Base-by-base conservation (phyloP, 2,888 invertebrate genomes). In the Eledona agricola region DNA sequence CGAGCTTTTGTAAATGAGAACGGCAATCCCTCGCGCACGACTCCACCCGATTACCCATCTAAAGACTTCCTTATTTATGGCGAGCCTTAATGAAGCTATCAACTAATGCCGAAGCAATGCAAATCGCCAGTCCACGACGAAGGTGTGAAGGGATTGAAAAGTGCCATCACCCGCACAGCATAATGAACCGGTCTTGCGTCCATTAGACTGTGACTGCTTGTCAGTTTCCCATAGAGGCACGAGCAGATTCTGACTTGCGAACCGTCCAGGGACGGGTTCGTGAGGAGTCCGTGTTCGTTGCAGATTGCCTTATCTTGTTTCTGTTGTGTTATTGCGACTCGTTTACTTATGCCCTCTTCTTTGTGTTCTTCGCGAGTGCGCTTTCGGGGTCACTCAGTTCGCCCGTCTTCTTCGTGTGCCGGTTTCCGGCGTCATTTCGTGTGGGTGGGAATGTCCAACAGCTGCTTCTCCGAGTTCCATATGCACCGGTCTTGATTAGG, bases 401-500 rank as follows among this genome's bases (percentile, higher is more conserved):
- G n/a, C n/a, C n/a, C n/a, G n/a, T n/a, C n/a, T n/a, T n/a, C n/a
- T n/a, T n/a, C n/a, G n/a, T n/a, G n/a, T n/a, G n/a, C 19, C 6
- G 4, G 19, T 6, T 6, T 19, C 4, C 19, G 6, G 19, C 19
- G 19, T 6, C 19, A 19, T 5, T 4, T 19, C 4, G 6, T 5
- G 4, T 5, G 4, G 4, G 4, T 6, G 6, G 6, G 6, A 19
- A 4, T 19, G 19, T 5, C 4, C 19, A 5, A 6, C 6, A 6
- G 4, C 19, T 19, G 6, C 4, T 6, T 4, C 19, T 6, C 19
- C 58, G 62, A 62, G 58, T 59, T 63, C 60, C 62, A 60, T 64
- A 63, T 65, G 60, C 59, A 62, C 59, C 60, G 58, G 66, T 75
- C 79, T 79, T 79, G 79, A 80, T 80, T 79, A 79, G 79, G 77